These are phyloP conservation scores for Cinclus cinclus DNA, from an alignment of 2,113 vertebrate genomes.

Conservation along the genomic window DNA sequence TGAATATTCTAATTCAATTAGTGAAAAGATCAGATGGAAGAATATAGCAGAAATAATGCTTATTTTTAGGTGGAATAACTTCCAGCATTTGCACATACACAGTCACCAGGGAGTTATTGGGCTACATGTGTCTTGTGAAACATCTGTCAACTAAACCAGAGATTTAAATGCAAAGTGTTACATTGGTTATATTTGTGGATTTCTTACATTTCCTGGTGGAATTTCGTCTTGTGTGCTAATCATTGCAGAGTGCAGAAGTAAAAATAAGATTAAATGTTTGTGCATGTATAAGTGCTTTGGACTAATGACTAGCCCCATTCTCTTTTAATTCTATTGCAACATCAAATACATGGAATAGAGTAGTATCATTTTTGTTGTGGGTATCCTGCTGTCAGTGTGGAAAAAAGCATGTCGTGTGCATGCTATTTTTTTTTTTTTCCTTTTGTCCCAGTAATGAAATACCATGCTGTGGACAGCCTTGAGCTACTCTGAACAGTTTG, in stretches of 20 bases:
- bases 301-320: not conserved
- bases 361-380: not conserved
- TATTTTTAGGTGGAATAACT: not conserved
- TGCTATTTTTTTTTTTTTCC: not conserved
- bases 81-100: not conserved
- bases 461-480: not conserved
- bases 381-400: not conserved
- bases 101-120: constrained; percentile 17
- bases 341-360: not conserved
- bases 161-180: not conserved
- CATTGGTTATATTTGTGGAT: not conserved
- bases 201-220: constrained; percentile 16
- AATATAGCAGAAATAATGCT: not conserved
- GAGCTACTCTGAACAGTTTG: not conserved
- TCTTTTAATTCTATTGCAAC: not conserved
- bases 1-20: not conserved
- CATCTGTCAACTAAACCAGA: constrained; percentile 46
- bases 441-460: not conserved
- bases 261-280: not conserved
- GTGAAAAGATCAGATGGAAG: not conserved
- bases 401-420: not conserved
- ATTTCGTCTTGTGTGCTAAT: not conserved
- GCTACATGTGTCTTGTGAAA: constrained; percentile 26
- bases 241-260: not conserved
- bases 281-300: not conserved